Evolutionary conservation across 2,888 invertebrate species (phyloP).

Genomic region (Empis livida): DNA sequence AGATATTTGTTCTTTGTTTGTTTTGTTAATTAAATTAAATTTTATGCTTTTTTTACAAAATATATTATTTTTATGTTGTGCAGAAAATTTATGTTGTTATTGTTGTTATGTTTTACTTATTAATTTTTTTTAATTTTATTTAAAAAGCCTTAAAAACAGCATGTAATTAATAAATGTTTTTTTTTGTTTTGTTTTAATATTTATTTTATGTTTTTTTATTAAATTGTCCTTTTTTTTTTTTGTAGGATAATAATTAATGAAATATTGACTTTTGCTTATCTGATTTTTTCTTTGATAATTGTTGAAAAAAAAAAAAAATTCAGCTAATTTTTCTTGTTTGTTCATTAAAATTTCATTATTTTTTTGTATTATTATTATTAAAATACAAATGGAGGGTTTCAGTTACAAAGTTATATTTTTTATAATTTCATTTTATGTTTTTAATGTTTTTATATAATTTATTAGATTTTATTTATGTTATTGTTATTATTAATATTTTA

Average conservation of each 20-base stretch:
- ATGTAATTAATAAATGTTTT: neutral
- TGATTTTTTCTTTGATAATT: too few species aligned
- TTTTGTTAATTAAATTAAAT: neutral
- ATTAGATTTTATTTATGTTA: neutral
- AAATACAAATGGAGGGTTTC: conserved; percentile 2
- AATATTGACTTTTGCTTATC: too few species aligned
- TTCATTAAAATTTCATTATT: conserved; percentile 9
- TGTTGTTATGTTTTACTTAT: too few species aligned
- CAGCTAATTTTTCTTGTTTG: conserved; percentile 13
- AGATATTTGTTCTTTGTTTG: too few species aligned
- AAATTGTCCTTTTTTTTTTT: too few species aligned
- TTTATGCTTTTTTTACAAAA: neutral
- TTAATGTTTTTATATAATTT: conserved; percentile 6
- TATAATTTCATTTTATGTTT: conserved; percentile 6
- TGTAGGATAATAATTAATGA: too few species aligned
- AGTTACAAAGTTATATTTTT: conserved; percentile 3
- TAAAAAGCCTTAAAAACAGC: neutral
- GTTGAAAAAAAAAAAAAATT: conserved; percentile 8
- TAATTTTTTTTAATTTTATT: neutral
- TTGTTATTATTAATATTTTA: neutral
- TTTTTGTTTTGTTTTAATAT: neutral
- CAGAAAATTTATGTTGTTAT: too few species aligned
- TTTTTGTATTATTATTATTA: conserved; percentile 8
- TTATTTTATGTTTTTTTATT: conserved; percentile 5
- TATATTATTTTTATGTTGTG: too few species aligned